Conservation (phyloP, 2,797 vertebrate genomes). For the Oreochromis grahami region DNA sequence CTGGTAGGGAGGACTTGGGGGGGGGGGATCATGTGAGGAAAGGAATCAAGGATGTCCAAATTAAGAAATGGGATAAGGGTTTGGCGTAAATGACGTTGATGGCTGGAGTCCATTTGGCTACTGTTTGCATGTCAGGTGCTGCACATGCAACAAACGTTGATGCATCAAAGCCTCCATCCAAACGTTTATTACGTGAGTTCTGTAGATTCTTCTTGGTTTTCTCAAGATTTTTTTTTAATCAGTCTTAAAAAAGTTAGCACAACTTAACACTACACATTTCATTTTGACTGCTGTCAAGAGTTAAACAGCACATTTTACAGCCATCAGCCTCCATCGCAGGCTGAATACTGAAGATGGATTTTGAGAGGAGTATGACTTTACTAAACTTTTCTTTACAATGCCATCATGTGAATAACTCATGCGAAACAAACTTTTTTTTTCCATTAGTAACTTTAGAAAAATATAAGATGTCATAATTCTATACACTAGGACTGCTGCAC, state of each 20-base stretch:
- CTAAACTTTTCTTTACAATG: background rate
- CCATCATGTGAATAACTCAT: background rate
- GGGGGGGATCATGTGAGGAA: background rate
- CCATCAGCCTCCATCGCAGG: background rate
- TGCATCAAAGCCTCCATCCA: background rate
- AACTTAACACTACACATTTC: background rate
- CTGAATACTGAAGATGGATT: background rate
- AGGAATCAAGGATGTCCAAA: background rate
- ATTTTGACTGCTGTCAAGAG: background rate
- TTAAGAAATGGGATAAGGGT: background rate
- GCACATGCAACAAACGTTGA: background rate
- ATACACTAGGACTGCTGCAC: background rate
- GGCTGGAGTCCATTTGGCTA: background rate
- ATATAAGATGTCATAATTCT: background rate
- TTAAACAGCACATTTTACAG: background rate
- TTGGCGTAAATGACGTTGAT: background rate
- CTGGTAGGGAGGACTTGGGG: rapidly evolving
- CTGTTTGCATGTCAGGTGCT: background rate
- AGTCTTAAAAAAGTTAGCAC: rapidly evolving
- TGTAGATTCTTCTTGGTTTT: background rate
- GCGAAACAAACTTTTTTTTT: background rate
- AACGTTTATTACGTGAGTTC: background rate
- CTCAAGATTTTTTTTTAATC: rapidly evolving
- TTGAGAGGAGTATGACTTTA: background rate
- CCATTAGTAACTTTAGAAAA: background rate